Evolutionary conservation across 1,140 invertebrate species (phyloP).

Genomic region (Cydia strobilella): DNA sequence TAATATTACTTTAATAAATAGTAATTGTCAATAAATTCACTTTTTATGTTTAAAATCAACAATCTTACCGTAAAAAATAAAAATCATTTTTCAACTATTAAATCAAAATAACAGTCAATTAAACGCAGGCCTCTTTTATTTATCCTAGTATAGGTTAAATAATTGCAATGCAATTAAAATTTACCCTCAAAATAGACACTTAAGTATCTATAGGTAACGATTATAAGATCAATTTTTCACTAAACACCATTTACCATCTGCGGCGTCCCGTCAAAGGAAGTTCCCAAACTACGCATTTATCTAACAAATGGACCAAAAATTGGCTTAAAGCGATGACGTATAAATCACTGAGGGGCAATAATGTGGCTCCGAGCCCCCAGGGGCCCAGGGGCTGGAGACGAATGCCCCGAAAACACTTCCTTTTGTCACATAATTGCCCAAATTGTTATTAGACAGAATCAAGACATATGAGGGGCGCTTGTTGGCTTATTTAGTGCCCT

Average conservation of each 20-base stretch:
- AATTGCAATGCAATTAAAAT: not conserved
- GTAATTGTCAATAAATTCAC: too few relatives aligned
- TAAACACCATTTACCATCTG: not conserved
- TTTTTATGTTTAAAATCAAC: too few relatives aligned
- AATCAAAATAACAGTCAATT: too few relatives aligned
- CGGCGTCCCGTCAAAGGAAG: not conserved
- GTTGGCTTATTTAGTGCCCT: constrained; percentile 47
- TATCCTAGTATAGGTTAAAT: not conserved
- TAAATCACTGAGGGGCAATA: constrained; percentile 74
- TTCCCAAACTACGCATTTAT: constrained; percentile 7
- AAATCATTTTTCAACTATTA: too few relatives aligned
- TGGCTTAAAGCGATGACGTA: constrained; percentile 46
- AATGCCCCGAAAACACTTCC: constrained; percentile 68
- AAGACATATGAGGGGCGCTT: constrained; percentile 71
- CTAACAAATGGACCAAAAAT: constrained; percentile 40
- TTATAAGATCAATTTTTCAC: not conserved
- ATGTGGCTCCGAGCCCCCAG: constrained; percentile 57
- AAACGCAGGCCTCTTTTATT: too few relatives aligned
- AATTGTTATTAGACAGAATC: constrained; percentile 78
- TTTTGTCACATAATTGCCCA: constrained; percentile 76
- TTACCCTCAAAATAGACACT: not conserved
- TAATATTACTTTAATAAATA: too few relatives aligned
- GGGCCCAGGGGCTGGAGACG: constrained; percentile 45
- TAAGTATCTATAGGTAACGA: not conserved
- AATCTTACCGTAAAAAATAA: too few relatives aligned